These are phyloP conservation scores for Podiceps cristatus DNA, from an alignment of 2,113 vertebrate species.

Conservation along the genomic window DNA sequence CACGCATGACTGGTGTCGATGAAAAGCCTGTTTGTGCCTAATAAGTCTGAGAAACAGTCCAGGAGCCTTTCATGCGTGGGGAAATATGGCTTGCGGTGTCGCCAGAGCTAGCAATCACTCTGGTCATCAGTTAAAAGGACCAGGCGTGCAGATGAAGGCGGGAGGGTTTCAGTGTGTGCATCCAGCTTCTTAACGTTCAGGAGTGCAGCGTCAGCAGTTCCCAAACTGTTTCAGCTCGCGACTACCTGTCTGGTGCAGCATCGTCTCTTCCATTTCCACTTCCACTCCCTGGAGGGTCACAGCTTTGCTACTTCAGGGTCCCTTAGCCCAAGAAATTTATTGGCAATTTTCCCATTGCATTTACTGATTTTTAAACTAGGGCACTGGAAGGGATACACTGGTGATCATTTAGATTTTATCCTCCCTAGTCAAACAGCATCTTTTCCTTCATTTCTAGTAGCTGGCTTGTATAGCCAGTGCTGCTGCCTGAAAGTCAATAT, in stretches of 20 bases:
- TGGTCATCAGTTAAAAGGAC: not conserved
- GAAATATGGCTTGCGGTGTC: not conserved
- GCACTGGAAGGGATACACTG: not conserved
- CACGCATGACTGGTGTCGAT: not conserved
- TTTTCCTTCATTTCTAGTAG: not conserved
- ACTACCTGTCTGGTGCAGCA: not conserved
- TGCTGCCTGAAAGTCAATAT: not conserved
- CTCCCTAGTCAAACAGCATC: not conserved
- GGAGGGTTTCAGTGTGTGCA: not conserved
- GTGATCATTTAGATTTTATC: not conserved
- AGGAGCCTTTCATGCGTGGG: not conserved
- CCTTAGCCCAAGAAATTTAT: not conserved
- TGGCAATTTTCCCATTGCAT: not conserved
- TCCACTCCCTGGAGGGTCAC: not conserved
- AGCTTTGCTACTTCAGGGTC: not conserved
- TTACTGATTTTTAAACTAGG: not conserved
- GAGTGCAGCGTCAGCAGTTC: not conserved
- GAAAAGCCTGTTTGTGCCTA: slow-evolving; percentile 50
- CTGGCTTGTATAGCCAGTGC: not conserved
- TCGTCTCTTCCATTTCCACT: not conserved
- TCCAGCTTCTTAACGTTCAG: not conserved
- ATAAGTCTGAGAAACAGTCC: not conserved
- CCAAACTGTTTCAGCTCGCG: not conserved
- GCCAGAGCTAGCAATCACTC: not conserved
- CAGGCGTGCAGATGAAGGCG: not conserved